Conservation (phyloP, 2,797 vertebrate species). For the Gephyroberyx darwinii region DNA sequence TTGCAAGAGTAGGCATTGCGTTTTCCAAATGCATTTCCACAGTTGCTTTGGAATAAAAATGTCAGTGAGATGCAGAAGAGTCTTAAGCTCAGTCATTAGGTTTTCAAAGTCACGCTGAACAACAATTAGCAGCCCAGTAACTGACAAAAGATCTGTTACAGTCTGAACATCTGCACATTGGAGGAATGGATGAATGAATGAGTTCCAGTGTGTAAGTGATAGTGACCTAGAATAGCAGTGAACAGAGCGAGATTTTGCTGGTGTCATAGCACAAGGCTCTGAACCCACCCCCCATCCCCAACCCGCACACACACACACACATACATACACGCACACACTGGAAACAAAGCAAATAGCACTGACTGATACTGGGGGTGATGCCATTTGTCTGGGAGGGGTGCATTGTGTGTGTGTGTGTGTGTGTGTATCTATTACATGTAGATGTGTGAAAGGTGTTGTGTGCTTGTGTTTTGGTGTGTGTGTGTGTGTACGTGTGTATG, state of each 20-base stretch:
- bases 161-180: constrained; percentile 52
- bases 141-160: constrained; percentile 34
- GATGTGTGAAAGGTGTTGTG: not conserved
- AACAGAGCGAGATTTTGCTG: not conserved
- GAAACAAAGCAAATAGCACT: constrained; percentile 34
- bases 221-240: not conserved
- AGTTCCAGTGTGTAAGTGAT: constrained; percentile 8
- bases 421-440: not conserved
- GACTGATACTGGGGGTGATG: constrained; percentile 61
- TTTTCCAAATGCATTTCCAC: not conserved
- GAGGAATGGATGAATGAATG: constrained; percentile 56
- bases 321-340: not conserved
- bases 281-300: not conserved
- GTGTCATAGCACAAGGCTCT: not conserved
- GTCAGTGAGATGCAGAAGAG: not conserved
- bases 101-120: not conserved
- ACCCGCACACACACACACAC: constrained; percentile 15
- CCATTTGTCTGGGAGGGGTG: not conserved
- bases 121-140: not conserved
- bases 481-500: not conserved
- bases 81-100: not conserved
- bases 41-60: too few species aligned
- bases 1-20: too few species aligned
- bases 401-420: constrained; percentile 2
- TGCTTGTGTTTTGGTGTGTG: not conserved